These are phyloP conservation scores for Listrodromus nycthemerus DNA, from an alignment of 2,888 invertebrate genomes.

Conservation along the genomic window DNA sequence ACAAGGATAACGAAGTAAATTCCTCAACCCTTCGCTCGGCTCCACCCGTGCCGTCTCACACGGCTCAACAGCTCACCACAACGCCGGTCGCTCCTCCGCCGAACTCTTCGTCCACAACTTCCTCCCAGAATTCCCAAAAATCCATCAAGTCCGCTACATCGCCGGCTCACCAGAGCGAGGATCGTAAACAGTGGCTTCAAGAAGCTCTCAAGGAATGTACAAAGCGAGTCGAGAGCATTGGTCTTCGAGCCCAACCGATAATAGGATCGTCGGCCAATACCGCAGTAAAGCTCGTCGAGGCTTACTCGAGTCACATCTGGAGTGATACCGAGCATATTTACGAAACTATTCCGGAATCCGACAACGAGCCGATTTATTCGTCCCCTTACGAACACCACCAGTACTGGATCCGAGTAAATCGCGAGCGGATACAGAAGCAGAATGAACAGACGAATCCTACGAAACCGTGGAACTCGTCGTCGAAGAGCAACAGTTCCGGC, in stretches of 20 bases:
- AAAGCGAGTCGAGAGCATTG: conserved; percentile 76
- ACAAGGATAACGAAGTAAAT: conserved; percentile 45
- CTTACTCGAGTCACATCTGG: conserved; percentile 80
- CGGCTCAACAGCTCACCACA: conserved; percentile 38
- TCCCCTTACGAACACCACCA: conserved; percentile 86
- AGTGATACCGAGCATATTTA: conserved; percentile 88
- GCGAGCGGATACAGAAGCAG: conserved; percentile 51
- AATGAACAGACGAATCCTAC: conserved; percentile 59
- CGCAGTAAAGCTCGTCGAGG: conserved; percentile 77
- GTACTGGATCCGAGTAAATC: conserved; percentile 69
- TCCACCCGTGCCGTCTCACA: conserved; percentile 70
- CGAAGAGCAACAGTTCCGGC: conserved; percentile 84
- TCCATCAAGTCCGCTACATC: conserved; percentile 72
- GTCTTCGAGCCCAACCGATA: conserved; percentile 73
- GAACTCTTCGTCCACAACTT: conserved; percentile 74
- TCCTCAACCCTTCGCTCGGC: conserved; percentile 50
- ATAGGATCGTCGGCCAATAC: conserved; percentile 82
- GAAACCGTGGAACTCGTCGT: conserved; percentile 79
- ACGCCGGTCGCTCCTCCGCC: conserved; percentile 59
- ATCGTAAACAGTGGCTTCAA: conserved; percentile 78
- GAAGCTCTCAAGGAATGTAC: conserved; percentile 79
- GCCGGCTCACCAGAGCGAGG: conserved; percentile 76
- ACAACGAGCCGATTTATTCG: conserved; percentile 88
- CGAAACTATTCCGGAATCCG: conserved; percentile 88
- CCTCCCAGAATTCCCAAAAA: conserved; percentile 75